Evolutionary conservation across 2,888 invertebrate genomes (phyloP), one percentile per base, ranked within the genome.

Genomic region (Pyrgus malvae): DNA sequence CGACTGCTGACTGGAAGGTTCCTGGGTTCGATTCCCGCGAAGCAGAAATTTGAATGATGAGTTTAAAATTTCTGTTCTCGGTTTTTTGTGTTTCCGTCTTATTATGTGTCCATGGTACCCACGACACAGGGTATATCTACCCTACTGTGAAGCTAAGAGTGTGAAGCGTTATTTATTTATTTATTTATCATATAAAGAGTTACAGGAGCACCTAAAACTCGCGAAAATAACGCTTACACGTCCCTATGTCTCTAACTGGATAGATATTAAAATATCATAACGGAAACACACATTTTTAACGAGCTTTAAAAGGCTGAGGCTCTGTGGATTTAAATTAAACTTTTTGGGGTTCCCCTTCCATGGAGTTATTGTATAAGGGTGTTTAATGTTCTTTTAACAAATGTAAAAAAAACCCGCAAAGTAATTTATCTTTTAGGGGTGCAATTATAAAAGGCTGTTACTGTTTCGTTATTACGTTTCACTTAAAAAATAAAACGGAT

Each of bases 241-340:
- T 25, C 48, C 37, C 21, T 12, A 14, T 3, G 23, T 11, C 35
- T 17, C 6, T 45, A 33, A 45, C 31, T 48, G 19, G 19, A 31
- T 41, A 33, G 16, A 45, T 45, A 45, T 45, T 31, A 38, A 53
- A 38, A 53, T 53, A 53, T 44, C 27, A 16, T 9, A 53, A 38
- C 29, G 38, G 29, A 53, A 53, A 53, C 45, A 53, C 29, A 53
- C 45, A 38, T 45, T 53, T 48, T 53, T 53, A 53, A 53, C 53
- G 44, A 41, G 45, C 45, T 45, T 53, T 45, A 38, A 53, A 53
- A 53, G 21, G 53, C 53, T 38, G 31, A 38, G 51, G 29, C 37
- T 9, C 16, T 31, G 11, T 38, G 45, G 45, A 53, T 38, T 38
- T 53, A 53, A 53, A 53, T 53, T 53, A 53, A 45, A 53, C 53